Evolutionary conservation across 2,888 invertebrate species (phyloP), one percentile per base, ranked within the genome.

Genomic region (Acanthosepion lycidas): DNA sequence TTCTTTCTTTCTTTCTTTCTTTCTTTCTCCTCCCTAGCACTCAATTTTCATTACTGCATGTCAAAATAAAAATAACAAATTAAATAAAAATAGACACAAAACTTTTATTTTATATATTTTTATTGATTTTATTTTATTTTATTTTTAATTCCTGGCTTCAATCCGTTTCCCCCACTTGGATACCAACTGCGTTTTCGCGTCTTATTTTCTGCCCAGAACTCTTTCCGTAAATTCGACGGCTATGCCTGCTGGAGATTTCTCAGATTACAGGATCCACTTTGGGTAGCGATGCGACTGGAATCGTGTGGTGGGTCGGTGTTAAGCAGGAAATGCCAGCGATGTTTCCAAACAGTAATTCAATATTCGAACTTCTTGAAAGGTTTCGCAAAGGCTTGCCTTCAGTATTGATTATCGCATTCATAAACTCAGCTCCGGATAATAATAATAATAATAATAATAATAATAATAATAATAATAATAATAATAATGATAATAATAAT

Each of bases 311-410:
- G n/a, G 9, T 78, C 78, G n/a, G 78, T 33, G 78, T 5, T 78
- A 78, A 78, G 78, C 78, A 78, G 78, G 78, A 78, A 78, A 78
- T 78, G 78, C 33, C n/a, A 78, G 78, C 18, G 1, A 23, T 78
- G 78, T 78, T 78, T 78, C 78, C 78, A 78, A 78, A 78, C n/a
- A n/a, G 78, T 78, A 78, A 78, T 78, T 78, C 78, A 78, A 78
- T 78, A 78, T 78, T n/a, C n/a, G 3, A 78, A n/a, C 15, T 3
- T 33, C 78, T 78, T 78, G 78, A 78, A 78, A 78, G 78, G 78
- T 78, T 78, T 78, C 78, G 78, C 78, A n/a, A n/a, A n/a, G 12
- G n/a, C 78, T 78, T 78, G 78, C 78, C n/a, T n/a, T 78, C 78
- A 33, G 78, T 78, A 78, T 78, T 78, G 78, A 78, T 78, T 78